phyloP scores from a whole-genome alignment of 2,797 vertebrate species.

The Dallia pectoralis region DNA sequence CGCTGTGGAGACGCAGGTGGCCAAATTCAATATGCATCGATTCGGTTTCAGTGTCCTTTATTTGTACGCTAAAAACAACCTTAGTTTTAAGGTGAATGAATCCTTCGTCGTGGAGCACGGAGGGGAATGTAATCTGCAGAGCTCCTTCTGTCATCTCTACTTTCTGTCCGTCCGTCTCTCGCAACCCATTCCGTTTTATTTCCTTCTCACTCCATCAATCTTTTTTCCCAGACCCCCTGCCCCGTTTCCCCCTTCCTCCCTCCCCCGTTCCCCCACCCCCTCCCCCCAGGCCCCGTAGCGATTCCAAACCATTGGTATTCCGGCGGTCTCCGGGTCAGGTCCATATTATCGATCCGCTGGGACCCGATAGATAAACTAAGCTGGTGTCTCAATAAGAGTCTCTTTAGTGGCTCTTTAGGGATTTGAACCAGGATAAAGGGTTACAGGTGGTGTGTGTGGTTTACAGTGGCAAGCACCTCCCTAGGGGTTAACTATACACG shows the following conservation, averaged over 20 bases:
- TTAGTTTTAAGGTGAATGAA: neutral
- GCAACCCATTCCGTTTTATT: too few relatives aligned
- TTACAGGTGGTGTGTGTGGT: constrained; percentile 25
- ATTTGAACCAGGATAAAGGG: constrained; percentile 56
- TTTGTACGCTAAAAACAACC: neutral
- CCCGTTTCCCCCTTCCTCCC: neutral
- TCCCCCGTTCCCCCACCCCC: neutral
- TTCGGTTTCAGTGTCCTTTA: neutral
- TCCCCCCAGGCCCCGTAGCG: constrained; percentile 33
- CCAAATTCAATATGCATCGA: neutral
- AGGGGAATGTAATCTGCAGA: neutral
- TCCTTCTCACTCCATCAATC: neutral
- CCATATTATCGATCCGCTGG: constrained; percentile 68
- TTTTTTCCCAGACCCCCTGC: too few relatives aligned
- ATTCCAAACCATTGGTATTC: constrained; percentile 72
- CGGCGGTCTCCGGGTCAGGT: constrained; percentile 56
- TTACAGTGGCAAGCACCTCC: constrained; percentile 1
- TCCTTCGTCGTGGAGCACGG: constrained; percentile 14
- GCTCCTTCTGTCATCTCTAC: neutral
- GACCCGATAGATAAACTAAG: constrained; percentile 74
- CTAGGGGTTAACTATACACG: neutral
- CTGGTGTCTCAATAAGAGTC: constrained; percentile 74
- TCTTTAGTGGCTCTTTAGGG: constrained; percentile 65
- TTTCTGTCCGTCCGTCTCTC: neutral
- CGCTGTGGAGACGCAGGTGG: neutral